Percentiles rank a stretch among this genome's conserved stretches.
phyloP scores from a whole-genome alignment of 2,797 vertebrate genomes.

The Hemibagrus guttatus region DNA sequence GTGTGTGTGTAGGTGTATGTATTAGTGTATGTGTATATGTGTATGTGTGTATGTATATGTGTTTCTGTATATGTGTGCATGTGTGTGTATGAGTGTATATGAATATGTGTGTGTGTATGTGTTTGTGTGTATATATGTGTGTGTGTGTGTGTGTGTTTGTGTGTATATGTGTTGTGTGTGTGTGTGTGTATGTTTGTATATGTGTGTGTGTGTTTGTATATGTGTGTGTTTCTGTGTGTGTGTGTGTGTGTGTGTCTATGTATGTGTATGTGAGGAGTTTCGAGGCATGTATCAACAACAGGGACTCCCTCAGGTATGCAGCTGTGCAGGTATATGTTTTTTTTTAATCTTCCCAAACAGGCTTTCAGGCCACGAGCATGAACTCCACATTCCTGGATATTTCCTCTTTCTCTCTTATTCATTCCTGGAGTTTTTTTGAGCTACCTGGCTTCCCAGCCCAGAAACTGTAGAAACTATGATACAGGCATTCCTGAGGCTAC shows the following conservation, averaged over 20 bases:
- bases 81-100: neutral
- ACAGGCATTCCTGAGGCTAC: conserved; percentile 41
- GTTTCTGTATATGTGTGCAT: too few relatives aligned
- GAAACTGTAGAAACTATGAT: conserved; percentile 40
- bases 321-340: conserved; percentile 2
- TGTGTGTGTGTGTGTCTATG: conserved; percentile 2
- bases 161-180: conserved; percentile 15
- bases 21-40: too few relatives aligned
- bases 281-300: neutral
- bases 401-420: neutral
- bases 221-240: neutral
- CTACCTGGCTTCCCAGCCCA: neutral
- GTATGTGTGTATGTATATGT: too few relatives aligned
- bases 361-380: conserved; percentile 12
- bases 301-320: conserved; percentile 46
- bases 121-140: neutral
- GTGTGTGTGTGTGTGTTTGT: neutral
- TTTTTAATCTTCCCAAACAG: neutral
- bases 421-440: conserved; percentile 38
- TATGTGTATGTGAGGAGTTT: conserved; percentile 6
- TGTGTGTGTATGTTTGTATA: neutral
- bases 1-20: too few relatives aligned
- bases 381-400: neutral
- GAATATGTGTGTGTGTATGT: neutral
- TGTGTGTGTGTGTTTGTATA: conserved; percentile 14